Base-by-base conservation (phyloP, 2,888 invertebrate species). In the Argynnis bischoffii region DNA sequence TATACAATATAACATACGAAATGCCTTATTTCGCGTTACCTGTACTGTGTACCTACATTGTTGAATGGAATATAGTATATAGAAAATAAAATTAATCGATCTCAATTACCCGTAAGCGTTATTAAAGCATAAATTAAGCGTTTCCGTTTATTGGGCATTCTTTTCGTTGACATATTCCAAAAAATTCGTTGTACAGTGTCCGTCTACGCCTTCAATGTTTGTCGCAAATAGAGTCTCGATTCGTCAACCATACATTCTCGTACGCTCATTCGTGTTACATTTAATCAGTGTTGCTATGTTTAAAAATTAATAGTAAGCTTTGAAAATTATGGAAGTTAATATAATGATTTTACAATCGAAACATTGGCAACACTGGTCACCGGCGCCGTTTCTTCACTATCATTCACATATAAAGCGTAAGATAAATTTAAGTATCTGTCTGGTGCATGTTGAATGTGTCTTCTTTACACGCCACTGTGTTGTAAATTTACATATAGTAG, bases 1-100 rank as follows among this genome's bases (percentile, higher is more conserved):
- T 66, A 60, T 66, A 61, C 66, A 66, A 61, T 74, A 70, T 71
- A 66, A 74, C 77, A 76, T 83, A 87, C 83, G 82, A 86, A 84
- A 88, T 89, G 92, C 91, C 92, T 93, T 93, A 90, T 84, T 89
- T 88, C 86, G 83, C 86, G 92, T 91, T 92, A 92, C 91, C 90
- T 89, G 88, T 85, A 80, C 83, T 79, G 81, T 81, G 88, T 91
- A 89, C 88, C 88, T 92, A 85, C 87, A 84, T 87, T 87, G 86
- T 87, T 87, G 83, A 83, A 79, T 83, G 82, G 79, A 81, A 84
- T 86, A 81, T 89, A 90, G 85, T 86, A 81, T 87, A 87, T 89
- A 88, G 84, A 87, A 81, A 78, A 79, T 88, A 85, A 87, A 89
- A 85, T 84, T 84, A 85, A 87, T 86, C 88, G 92, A 92, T 92